Percentiles rank a stretch among this genome's conserved stretches.
Conservation (phyloP, 2,797 vertebrate species). For the Allobates femoralis region DNA sequence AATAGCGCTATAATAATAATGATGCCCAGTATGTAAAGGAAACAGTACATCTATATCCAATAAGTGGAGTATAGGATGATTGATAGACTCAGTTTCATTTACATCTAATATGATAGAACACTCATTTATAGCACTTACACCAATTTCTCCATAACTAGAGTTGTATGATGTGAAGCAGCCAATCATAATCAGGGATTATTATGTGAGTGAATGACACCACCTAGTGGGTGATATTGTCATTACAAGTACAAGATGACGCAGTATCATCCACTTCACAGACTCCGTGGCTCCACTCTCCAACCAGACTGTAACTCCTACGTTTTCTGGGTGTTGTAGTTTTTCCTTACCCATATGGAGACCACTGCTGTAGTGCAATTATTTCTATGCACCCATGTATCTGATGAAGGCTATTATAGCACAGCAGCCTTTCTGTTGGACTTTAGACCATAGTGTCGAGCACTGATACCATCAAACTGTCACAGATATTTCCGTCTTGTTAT, state of each 20-base stretch:
- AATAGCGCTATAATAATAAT: no score
- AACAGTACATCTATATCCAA: no score
- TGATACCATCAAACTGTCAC: constrained; percentile 12
- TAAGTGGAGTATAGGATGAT: no score
- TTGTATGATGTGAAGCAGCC: not conserved
- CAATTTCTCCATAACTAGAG: not conserved
- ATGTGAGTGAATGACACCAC: not conserved
- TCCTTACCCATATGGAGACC: no score
- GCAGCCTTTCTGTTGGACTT: not conserved
- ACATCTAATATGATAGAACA: not conserved
- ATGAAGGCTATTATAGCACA: not conserved
- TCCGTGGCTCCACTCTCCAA: not conserved
- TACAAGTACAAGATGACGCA: not conserved
- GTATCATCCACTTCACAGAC: not conserved
- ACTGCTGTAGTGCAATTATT: no score
- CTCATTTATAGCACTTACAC: not conserved
- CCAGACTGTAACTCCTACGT: not conserved
- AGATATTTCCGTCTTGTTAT: not conserved
- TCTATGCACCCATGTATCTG: not conserved
- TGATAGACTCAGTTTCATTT: no score
- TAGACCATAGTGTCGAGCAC: not conserved
- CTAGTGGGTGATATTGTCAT: not conserved
- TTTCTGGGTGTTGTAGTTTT: not conserved
- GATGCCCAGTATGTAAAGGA: no score
- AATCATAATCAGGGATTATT: not conserved